These are phyloP conservation scores for Nebria brevicollis DNA, from an alignment of 2,888 invertebrate genomes.

Conservation along the genomic window DNA sequence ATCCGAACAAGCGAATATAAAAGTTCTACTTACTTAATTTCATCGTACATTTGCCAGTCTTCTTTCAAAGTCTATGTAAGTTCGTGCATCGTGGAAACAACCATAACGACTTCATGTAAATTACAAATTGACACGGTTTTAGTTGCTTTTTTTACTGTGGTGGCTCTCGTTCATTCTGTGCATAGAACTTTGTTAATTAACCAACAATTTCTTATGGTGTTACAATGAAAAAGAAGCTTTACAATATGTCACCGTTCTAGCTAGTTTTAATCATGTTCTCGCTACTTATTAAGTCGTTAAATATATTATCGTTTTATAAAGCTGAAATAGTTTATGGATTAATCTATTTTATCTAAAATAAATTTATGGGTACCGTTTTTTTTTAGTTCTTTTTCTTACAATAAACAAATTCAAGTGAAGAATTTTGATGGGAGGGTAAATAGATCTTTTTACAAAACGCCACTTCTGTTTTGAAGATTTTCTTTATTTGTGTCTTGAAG, in stretches of 20 bases:
- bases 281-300: not conserved
- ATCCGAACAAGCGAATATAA: constrained; percentile 26
- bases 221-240: not conserved
- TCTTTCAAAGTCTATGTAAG: not conserved
- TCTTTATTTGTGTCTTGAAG: not conserved
- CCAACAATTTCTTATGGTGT: constrained; percentile 18
- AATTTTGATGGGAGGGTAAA: too few relatives aligned
- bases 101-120: constrained; percentile 21
- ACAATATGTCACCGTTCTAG: not conserved
- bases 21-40: constrained; percentile 7
- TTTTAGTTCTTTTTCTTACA: too few relatives aligned
- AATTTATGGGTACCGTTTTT: too few relatives aligned
- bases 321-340: too few relatives aligned
- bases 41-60: not conserved
- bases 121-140: constrained; percentile 30
- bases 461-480: too few relatives aligned
- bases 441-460: too few relatives aligned
- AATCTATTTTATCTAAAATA: too few relatives aligned
- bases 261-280: constrained; percentile 27
- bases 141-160: constrained; percentile 5
- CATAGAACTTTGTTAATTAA: not conserved
- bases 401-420: too few relatives aligned
- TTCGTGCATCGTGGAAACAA: constrained; percentile 18
- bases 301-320: too few relatives aligned
- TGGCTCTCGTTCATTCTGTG: not conserved